phyloP scores from a whole-genome alignment of 2,797 vertebrate genomes.

The Sparidentex hasta region DNA sequence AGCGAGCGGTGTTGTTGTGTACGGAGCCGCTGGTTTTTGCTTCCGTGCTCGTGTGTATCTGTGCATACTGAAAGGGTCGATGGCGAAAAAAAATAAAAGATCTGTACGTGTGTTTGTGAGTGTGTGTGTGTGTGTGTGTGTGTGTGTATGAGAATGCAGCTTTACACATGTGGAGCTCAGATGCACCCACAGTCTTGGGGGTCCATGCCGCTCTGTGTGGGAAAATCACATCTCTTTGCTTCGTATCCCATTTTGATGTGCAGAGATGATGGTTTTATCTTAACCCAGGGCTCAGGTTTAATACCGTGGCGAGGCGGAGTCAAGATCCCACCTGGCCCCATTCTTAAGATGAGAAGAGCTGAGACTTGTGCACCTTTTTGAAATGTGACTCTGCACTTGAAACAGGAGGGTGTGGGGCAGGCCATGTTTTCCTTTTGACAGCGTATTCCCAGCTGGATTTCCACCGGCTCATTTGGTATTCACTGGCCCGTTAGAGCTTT shows the following conservation, averaged over 20 bases:
- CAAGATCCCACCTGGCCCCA: slow-evolving; percentile 36
- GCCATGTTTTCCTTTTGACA: slow-evolving; percentile 55
- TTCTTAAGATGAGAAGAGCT: slow-evolving; percentile 31
- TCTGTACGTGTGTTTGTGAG: slow-evolving; percentile 24
- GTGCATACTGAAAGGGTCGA: slow-evolving; percentile 38
- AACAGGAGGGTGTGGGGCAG: neutral
- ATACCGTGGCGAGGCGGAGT: neutral
- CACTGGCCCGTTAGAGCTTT: slow-evolving; percentile 50
- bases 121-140: slow-evolving; percentile 3
- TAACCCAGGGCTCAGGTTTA: slow-evolving; percentile 25
- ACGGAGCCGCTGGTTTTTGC: slow-evolving; percentile 37
- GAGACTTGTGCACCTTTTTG: slow-evolving; percentile 46
- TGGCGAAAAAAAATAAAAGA: slow-evolving; percentile 59
- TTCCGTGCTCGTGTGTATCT: slow-evolving; percentile 50
- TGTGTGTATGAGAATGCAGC: neutral
- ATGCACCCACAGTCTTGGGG: neutral
- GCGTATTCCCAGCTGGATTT: slow-evolving; percentile 61
- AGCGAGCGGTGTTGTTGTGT: slow-evolving; percentile 41
- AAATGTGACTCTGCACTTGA: slow-evolving; percentile 49
- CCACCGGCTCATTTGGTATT: slow-evolving; percentile 64
- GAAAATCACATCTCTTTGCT: slow-evolving; percentile 30
- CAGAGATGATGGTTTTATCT: slow-evolving; percentile 34
- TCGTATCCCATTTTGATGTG: slow-evolving; percentile 5
- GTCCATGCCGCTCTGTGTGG: slow-evolving; percentile 13
- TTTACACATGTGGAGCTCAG: slow-evolving; percentile 20